phyloP scores from a whole-genome alignment of 2,888 invertebrate genomes.

The Seira sanloemensis region DNA sequence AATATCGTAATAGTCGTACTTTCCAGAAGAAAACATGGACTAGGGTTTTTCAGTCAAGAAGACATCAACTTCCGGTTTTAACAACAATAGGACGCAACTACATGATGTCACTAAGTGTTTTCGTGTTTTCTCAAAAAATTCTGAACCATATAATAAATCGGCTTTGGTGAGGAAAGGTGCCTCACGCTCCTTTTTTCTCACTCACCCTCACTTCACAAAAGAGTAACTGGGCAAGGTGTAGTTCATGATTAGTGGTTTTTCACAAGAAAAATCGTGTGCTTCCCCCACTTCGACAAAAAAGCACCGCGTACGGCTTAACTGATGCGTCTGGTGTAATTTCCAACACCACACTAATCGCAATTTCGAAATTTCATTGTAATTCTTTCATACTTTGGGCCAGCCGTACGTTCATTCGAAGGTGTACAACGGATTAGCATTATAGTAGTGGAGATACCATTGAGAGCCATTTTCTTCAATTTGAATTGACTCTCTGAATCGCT shows the following conservation, averaged over 20 bases:
- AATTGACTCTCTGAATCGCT: too few species aligned
- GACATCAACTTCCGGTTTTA: neutral
- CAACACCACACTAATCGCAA: slow-evolving; percentile 62
- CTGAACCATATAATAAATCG: neutral
- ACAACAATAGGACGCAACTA: too few species aligned
- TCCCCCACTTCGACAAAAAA: neutral
- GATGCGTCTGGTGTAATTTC: slow-evolving; percentile 64
- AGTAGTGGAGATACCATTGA: too few species aligned
- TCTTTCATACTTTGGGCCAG: slow-evolving; percentile 28
- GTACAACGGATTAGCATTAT: too few species aligned
- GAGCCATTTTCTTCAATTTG: too few species aligned
- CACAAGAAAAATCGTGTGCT: slow-evolving; percentile 9
- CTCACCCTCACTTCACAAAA: slow-evolving; percentile 21
- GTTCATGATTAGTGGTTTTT: slow-evolving; percentile 28
- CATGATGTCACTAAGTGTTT: slow-evolving; percentile 5
- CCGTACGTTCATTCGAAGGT: too few species aligned
- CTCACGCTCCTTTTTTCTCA: slow-evolving; percentile 13
- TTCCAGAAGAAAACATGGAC: too few species aligned
- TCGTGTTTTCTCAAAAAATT: slow-evolving; percentile 9
- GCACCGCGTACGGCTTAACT: neutral
- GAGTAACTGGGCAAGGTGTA: neutral
- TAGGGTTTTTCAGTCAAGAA: neutral
- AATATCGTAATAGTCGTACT: too few species aligned
- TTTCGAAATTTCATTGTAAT: slow-evolving; percentile 34
- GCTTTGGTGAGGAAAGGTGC: neutral